A percentile compares a stretch with the other conserved stretches of the same genome.
Conservation (phyloP, 2,113 vertebrate genomes). For the Diadophis punctatus region DNA sequence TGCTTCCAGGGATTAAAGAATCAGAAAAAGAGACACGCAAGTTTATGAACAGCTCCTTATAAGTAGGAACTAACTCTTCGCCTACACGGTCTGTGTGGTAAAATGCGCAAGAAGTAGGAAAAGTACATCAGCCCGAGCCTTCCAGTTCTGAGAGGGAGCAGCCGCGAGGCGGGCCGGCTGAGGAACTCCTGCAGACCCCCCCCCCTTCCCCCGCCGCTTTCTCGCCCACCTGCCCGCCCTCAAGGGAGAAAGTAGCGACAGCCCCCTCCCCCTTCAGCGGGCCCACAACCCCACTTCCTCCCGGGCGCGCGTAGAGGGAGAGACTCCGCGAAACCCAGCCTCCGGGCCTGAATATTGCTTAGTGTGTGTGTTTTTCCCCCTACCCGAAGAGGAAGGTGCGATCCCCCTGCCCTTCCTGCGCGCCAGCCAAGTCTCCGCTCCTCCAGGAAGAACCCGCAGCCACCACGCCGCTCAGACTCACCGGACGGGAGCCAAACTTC, state of each 20-base stretch:
- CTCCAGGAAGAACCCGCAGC: too few species aligned
- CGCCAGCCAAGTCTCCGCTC: background rate
- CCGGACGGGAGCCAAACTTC: background rate
- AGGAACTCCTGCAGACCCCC: background rate
- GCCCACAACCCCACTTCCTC: background rate
- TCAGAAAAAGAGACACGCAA: background rate
- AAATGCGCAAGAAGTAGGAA: background rate
- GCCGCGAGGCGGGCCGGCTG: background rate
- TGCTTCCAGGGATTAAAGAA: background rate
- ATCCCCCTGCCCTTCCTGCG: background rate
- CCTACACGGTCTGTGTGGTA: background rate
- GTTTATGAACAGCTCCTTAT: background rate
- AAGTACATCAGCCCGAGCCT: too few species aligned
- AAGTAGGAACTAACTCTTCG: background rate
- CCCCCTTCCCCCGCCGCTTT: background rate
- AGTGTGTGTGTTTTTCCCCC: background rate
- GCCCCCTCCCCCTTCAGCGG: background rate
- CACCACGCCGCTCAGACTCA: background rate
- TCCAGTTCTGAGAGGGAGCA: background rate
- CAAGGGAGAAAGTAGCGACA: background rate
- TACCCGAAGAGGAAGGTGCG: background rate
- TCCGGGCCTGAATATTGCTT: background rate
- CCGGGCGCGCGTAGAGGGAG: background rate
- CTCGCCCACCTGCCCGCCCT: background rate
- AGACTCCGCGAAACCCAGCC: background rate